A percentile compares a stretch with the other conserved stretches of the same genome.
Conservation (phyloP, 2,888 invertebrate species). For the Stomorhina lunata region DNA sequence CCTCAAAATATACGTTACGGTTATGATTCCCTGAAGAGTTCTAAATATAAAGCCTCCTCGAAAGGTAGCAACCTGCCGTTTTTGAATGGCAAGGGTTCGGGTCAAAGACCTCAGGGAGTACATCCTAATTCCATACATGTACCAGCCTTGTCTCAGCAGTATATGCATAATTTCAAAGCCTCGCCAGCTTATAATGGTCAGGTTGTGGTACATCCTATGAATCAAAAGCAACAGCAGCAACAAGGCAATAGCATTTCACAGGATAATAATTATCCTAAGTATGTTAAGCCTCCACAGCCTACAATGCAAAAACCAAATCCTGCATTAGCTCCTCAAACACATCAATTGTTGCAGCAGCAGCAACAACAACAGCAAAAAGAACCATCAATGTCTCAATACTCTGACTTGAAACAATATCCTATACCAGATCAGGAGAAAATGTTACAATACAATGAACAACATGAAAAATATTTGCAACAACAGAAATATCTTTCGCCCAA, state of each 20-base stretch:
- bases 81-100: conserved; percentile 69
- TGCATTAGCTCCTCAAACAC: conserved; percentile 21
- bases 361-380: conserved; percentile 21
- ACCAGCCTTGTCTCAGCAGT: conserved; percentile 66
- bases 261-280: conserved; percentile 50
- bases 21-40: conserved; percentile 68
- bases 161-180: conserved; percentile 74
- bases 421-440: conserved; percentile 61
- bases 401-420: conserved; percentile 58
- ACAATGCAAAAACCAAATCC: conserved; percentile 13
- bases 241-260: no score
- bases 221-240: conserved; percentile 47
- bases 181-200: conserved; percentile 75
- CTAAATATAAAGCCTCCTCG: conserved; percentile 68
- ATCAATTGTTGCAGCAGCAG: conserved; percentile 14
- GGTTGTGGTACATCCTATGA: conserved; percentile 69
- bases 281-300: conserved; percentile 46
- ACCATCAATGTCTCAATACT: conserved; percentile 7
- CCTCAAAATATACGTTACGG: conserved; percentile 59
- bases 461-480: conserved; percentile 63
- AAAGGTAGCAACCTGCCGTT: conserved; percentile 71
- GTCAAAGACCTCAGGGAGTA: conserved; percentile 54
- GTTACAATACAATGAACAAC: conserved; percentile 58
- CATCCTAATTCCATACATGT: conserved; percentile 59
- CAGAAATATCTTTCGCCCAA: conserved; percentile 57